A percentile compares a stretch with the other conserved stretches of the same genome.
These are phyloP conservation scores for Nothocercus nigrocapillus DNA, from an alignment of 2,113 vertebrate genomes.

Conservation along the genomic window DNA sequence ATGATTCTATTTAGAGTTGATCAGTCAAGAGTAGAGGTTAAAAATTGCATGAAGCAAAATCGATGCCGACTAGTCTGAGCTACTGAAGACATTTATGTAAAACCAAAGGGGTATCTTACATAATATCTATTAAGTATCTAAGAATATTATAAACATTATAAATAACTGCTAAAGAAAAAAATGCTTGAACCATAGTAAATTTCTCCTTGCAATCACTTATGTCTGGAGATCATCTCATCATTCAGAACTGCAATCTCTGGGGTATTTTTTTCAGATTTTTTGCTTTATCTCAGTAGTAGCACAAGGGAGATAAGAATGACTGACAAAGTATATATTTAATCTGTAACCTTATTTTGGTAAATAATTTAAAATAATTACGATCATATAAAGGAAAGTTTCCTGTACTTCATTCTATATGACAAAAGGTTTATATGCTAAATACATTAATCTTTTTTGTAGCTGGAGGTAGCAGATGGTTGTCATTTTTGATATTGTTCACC, in stretches of 20 bases:
- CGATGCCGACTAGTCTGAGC: not conserved
- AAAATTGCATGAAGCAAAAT: not conserved
- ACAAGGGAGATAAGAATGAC: not conserved
- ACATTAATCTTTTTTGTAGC: not conserved
- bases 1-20: not conserved
- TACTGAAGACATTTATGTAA: not conserved
- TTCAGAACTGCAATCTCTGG: not conserved
- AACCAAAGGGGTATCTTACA: not conserved
- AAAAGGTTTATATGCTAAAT: not conserved
- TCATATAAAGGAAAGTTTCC: not conserved
- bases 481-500: not conserved
- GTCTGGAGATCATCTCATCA: not conserved
- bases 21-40: not conserved
- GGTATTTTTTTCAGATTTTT: not conserved
- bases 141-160: not conserved
- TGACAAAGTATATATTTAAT: not conserved
- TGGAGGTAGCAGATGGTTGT: fast-evolving
- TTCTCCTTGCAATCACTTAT: not conserved
- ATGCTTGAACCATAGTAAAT: not conserved
- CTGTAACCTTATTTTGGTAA: not conserved
- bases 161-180: not conserved
- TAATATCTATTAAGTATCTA: not conserved
- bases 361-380: not conserved
- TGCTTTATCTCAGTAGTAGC: not conserved
- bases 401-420: not conserved